Evolutionary conservation across 2,113 vertebrate species (phyloP), one percentile per base, ranked within the genome.

Genomic region (Dryoscopus gambensis): DNA sequence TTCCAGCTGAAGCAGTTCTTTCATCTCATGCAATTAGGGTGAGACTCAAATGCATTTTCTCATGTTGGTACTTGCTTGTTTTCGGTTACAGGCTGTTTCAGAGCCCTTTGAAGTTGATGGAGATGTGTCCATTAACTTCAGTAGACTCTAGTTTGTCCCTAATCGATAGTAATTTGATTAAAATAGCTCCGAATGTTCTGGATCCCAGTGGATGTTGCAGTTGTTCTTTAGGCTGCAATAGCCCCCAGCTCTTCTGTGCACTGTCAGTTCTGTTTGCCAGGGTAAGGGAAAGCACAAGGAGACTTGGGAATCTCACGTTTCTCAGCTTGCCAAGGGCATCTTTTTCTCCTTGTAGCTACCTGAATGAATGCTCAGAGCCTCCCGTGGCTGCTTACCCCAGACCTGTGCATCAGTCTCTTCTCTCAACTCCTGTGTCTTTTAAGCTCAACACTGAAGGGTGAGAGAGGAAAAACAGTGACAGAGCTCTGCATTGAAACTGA

Each of bases 101-200:
- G 78, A 94, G 93, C 74, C 87, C 93, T 94, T 96, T 94, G 94
- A 96, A 96, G 94, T 95, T 28, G 23, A 91, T 91, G 87, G 95
- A 94, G 95, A 95, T 91, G 80, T 89, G 67, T 93, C 96, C 94
- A 84, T 95, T 95, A 96, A 83, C 92, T 96, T 93, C 91, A 93
- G 37, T 37, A 95, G 84, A 70, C 90, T 93, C 90, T 62, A 37
- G 82, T 95, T 94, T 87, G 93, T 94, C 82, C 67, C 87, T 97
- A 96, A 96, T 96, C 92, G 5, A 93, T 96, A 91, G 90, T 96
- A 97, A 94, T 97, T 97, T 91, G 93, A 91, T 96, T 94, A 96
- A 96, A 96, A 94, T 90, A 96, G 85, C 87, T 91, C 87, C 83
- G 82, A 91, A 83, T 74, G 82, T 94, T 95, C 82, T 37, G 75